Evolutionary conservation across 2,113 vertebrate species (phyloP).

Genomic region (Callionymus lyra): DNA sequence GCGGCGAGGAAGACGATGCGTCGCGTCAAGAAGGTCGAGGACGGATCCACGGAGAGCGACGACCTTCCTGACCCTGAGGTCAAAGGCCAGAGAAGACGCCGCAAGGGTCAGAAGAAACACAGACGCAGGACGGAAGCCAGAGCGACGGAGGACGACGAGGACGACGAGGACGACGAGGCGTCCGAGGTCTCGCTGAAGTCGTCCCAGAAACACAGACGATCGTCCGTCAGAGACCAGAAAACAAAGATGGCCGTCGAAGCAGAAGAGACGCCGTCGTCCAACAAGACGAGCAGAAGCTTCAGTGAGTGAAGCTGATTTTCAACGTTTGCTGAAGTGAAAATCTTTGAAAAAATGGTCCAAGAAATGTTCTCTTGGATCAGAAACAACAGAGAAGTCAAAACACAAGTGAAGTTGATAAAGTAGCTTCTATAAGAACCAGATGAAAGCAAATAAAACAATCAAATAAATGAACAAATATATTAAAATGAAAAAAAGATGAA

Average conservation of each 20-base stretch:
- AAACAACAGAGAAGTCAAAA: too few relatives aligned
- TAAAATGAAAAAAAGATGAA: not conserved
- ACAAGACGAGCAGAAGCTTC: slow-evolving; percentile 6
- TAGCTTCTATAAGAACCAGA: too few relatives aligned
- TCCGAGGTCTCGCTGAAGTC: slow-evolving; percentile 10
- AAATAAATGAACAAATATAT: slow-evolving; percentile 3
- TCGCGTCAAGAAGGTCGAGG: slow-evolving; percentile 18
- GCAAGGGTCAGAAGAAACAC: slow-evolving; percentile 31
- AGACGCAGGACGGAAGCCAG: slow-evolving; percentile 22
- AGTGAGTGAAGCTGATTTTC: slow-evolving; percentile 36
- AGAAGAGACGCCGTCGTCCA: slow-evolving; percentile 9
- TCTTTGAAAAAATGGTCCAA: too few relatives aligned
- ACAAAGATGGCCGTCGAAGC: slow-evolving; percentile 4
- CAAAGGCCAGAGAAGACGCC: slow-evolving; percentile 41
- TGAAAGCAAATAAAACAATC: too few relatives aligned
- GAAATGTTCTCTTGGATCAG: too few relatives aligned
- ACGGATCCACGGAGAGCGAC: slow-evolving; percentile 58
- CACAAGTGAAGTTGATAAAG: too few relatives aligned
- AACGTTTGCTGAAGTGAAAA: too few relatives aligned
- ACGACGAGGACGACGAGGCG: slow-evolving; percentile 12
- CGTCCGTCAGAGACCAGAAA: not conserved
- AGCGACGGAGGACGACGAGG: slow-evolving; percentile 13
- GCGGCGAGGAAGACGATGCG: slow-evolving; percentile 36
- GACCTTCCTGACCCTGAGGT: slow-evolving; percentile 16
- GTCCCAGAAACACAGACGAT: slow-evolving; percentile 17